Evolutionary conservation across 2,888 invertebrate genomes (phyloP), one percentile per base, ranked within the genome.

Genomic region (Chrysolina oricalcia): DNA sequence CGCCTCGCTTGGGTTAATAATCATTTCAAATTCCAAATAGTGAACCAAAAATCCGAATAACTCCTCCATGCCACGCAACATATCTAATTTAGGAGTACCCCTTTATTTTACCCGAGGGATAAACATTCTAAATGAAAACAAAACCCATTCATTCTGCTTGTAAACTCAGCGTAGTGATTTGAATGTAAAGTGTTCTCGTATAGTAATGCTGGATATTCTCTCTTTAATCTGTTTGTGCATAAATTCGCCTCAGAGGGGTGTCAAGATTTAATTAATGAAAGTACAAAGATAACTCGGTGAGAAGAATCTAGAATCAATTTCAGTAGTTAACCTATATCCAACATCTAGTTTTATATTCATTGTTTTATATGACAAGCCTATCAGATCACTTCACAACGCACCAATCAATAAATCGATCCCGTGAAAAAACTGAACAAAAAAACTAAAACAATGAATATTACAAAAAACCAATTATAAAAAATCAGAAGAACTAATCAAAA

Each of bases 51-150:
- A 53, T 62, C 59, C 46, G 43, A 68, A 72, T 40, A 48, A 53
- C 50, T 27, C 69, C 62, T 71, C 71, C 69, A 63, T 66, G 73
- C 76, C 72, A 63, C 62, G 72, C 73, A 75, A 72, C 73, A 78
- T 69, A 69, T 80, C 81, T 82, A 80, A 82, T 83, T 84, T 81
- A 82, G 81, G 78, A 81, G 75, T 80, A 81, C 83, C 83, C 84
- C 82, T 83, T 84, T 85, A 85, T 85, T 81, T 81, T 81, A 81
- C 85, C 75, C 72, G 70, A 72, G 86, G 82, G 83, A 83, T 75
- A 78, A 76, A 80, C 81, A 80, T 81, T 84, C 81, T 83, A 82
- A 83, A 84, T 83, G 84, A 84, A 83, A 85, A 84, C 85, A 85
- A 84, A 85, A 85, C 83, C 83, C 84, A 84, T 85, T 83, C 83